These are phyloP conservation scores for Haliclona indistincta DNA, from an alignment of 37 sponge, comb jelly and placozoan genomes.

Conservation along the genomic window DNA sequence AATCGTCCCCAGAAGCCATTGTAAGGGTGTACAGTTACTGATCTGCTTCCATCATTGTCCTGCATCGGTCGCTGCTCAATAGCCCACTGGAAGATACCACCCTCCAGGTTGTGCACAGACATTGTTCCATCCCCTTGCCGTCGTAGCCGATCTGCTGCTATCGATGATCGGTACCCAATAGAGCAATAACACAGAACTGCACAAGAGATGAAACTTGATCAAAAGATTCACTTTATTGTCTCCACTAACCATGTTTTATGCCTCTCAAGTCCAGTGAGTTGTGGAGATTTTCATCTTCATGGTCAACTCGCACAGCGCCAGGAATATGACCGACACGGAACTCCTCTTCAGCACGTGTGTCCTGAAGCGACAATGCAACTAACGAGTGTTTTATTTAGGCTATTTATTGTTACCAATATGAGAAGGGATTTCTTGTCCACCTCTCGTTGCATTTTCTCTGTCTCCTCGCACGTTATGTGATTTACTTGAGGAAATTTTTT, in stretches of 20 bases:
- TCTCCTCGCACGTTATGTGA: no score
- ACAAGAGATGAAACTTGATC: background rate
- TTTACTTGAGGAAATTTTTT: no score
- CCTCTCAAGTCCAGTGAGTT: background rate
- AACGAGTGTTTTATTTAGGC: no score
- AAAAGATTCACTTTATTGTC: background rate
- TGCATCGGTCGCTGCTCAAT: slow-evolving; percentile 50
- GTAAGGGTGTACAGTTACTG: slow-evolving; percentile 68
- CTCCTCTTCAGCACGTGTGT: slow-evolving; percentile 65
- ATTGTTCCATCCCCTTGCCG: background rate
- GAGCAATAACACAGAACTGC: slow-evolving; percentile 89
- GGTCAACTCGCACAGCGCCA: slow-evolving; percentile 66
- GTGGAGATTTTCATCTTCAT: slow-evolving; percentile 13
- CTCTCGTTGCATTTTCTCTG: no score
- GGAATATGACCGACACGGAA: slow-evolving; percentile 68
- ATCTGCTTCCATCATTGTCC: slow-evolving; percentile 16
- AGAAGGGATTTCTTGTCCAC: no score
- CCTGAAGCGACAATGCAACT: slow-evolving; percentile 53
- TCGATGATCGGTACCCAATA: slow-evolving; percentile 82
- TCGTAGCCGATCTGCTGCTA: slow-evolving; percentile 45
- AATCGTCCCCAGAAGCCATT: slow-evolving; percentile 76
- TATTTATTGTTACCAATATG: no score
- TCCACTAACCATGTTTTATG: slow-evolving; percentile 10
- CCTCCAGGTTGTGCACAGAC: slow-evolving; percentile 74
- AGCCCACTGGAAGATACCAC: slow-evolving; percentile 89